Evolutionary conservation across 2,888 invertebrate species (phyloP).

Genomic region (Macaria liturata): DNA sequence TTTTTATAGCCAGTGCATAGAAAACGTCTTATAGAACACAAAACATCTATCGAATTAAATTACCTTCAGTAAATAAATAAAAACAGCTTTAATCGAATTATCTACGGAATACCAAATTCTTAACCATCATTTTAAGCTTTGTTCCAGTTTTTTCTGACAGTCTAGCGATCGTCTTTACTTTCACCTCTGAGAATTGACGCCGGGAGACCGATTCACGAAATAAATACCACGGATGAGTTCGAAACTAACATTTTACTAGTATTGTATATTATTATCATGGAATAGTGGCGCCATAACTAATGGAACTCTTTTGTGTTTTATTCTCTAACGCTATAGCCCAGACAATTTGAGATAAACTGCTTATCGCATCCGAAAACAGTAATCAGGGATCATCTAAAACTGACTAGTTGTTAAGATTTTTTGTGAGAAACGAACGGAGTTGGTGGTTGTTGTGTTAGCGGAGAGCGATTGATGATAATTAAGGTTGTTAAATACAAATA

Average conservation of each 20-base stretch:
- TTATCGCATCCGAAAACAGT: slow-evolving; percentile 57
- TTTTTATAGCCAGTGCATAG: too few relatives aligned
- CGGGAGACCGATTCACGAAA: slow-evolving; percentile 25
- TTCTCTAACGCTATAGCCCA: slow-evolving; percentile 44
- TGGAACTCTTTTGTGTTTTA: too few relatives aligned
- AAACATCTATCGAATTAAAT: too few relatives aligned
- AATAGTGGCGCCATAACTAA: too few relatives aligned
- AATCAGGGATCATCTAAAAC: slow-evolving; percentile 61
- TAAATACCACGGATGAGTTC: too few relatives aligned
- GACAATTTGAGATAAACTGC: slow-evolving; percentile 67
- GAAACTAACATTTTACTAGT: too few relatives aligned
- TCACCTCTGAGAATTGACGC: slow-evolving; percentile 56
- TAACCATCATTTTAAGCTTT: neutral
- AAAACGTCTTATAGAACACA: too few relatives aligned
- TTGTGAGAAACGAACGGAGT: slow-evolving; percentile 35
- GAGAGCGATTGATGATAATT: slow-evolving; percentile 6
- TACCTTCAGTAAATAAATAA: too few relatives aligned
- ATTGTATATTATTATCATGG: too few relatives aligned
- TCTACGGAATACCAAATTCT: slow-evolving; percentile 19
- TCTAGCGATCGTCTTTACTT: slow-evolving; percentile 60
- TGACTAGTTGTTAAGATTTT: slow-evolving; percentile 54
- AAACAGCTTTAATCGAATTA: too few relatives aligned
- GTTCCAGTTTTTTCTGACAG: slow-evolving; percentile 6
- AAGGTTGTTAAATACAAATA: neutral
- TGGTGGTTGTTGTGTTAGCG: slow-evolving; percentile 15